phyloP scores from a whole-genome alignment of 2,113 vertebrate genomes.

The Ameiurus melas region DNA sequence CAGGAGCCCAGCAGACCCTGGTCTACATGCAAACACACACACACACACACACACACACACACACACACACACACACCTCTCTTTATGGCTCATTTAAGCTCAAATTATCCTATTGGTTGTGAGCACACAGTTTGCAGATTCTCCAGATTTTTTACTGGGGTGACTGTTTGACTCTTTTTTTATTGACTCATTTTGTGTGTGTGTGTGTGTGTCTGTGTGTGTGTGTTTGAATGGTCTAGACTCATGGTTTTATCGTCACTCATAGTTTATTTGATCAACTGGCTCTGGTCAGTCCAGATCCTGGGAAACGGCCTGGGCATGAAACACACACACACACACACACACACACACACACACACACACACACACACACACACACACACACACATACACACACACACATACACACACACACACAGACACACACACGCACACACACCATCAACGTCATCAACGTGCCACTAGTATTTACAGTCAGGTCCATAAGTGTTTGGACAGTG shows the following conservation, averaged over 20 bases:
- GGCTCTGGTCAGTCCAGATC: slow-evolving; percentile 39
- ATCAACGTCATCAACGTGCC: neutral
- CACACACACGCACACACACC: neutral
- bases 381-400: slow-evolving; percentile 33
- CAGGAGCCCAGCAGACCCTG: neutral
- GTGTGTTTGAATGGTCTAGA: slow-evolving; percentile 19
- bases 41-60: slow-evolving; percentile 1
- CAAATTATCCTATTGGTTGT: neutral
- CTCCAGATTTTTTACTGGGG: neutral
- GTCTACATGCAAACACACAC: neutral
- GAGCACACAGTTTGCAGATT: neutral
- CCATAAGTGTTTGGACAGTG: too few relatives aligned
- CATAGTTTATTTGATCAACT: slow-evolving; percentile 50
- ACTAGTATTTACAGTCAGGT: neutral
- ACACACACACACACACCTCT: neutral
- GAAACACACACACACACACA: slow-evolving; percentile 36
- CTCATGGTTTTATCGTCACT: slow-evolving; percentile 39
- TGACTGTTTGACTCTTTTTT: neutral
- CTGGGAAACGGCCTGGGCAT: slow-evolving; percentile 22
- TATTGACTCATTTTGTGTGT: neutral
- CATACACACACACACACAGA: neutral
- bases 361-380: neutral
- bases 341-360: slow-evolving; percentile 3
- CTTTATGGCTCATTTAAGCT: neutral
- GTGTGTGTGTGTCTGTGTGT: slow-evolving; percentile 35